phyloP scores from a whole-genome alignment of 2,113 vertebrate species.

The Coturnix japonica region DNA sequence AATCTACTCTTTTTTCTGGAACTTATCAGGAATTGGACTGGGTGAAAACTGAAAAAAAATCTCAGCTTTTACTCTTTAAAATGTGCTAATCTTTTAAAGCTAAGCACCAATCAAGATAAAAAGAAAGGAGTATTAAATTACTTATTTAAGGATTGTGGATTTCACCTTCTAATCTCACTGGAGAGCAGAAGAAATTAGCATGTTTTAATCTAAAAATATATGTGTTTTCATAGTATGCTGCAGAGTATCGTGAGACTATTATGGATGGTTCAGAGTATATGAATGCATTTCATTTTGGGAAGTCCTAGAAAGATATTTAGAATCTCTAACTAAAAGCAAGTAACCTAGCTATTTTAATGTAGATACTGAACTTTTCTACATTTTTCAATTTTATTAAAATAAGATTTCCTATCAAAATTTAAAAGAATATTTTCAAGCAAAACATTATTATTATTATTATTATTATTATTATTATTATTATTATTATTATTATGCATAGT shows the following conservation, averaged over 20 bases:
- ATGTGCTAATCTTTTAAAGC: neutral
- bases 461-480: too few relatives aligned
- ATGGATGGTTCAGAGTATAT: neutral
- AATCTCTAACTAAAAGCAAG: neutral
- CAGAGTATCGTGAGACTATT: neutral
- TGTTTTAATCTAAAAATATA: too few relatives aligned
- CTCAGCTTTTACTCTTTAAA: neutral
- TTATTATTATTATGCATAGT: neutral
- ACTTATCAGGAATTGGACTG: neutral
- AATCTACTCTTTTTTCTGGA: neutral
- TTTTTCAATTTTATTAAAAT: neutral
- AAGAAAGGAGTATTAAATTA: neutral
- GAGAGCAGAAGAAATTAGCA: neutral
- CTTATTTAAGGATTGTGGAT: neutral
- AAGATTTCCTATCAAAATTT: neutral
- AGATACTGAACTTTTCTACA: neutral
- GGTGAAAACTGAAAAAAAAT: neutral
- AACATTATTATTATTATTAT: too few relatives aligned
- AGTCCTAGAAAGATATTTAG: neutral
- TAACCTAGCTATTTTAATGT: neutral
- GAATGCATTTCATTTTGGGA: neutral
- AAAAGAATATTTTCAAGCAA: neutral
- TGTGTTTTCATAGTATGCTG: neutral
- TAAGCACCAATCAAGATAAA: neutral
- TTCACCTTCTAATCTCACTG: neutral